Evolutionary conservation across 1,140 invertebrate genomes (phyloP).

Genomic region (Telenomus remus): DNA sequence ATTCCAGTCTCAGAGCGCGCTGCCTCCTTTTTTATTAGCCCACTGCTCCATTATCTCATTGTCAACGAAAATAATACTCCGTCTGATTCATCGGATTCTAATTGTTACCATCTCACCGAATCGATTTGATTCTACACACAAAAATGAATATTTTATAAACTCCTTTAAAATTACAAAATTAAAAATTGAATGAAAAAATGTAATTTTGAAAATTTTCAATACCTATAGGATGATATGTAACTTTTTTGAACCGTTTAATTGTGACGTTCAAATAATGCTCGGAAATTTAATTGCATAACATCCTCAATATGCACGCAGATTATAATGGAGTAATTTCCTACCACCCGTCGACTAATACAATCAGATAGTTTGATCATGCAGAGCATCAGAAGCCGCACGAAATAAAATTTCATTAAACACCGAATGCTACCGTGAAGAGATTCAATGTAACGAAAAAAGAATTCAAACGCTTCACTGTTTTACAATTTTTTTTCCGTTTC

Average conservation of each 20-base stretch:
- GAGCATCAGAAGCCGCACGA: constrained; percentile 4
- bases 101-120: no score
- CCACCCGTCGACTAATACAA: constrained; percentile 17
- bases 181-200: no score
- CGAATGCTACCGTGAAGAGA: no score
- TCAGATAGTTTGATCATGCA: constrained; percentile 27
- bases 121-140: no score
- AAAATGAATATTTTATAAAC: no score
- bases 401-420: constrained; percentile 20
- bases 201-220: no score
- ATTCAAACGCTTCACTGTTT: no score
- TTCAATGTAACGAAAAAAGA: no score
- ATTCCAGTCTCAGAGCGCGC: constrained; percentile 28
- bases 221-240: no score
- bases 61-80: constrained; percentile 34
- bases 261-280: not conserved
- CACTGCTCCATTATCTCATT: constrained; percentile 48
- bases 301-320: not conserved
- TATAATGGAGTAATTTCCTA: constrained; percentile 12
- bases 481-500: no score
- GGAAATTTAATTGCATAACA: not conserved
- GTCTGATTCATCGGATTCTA: not conserved
- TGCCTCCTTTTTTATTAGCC: constrained; percentile 43
- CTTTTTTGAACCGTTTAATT: no score
- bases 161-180: no score